phyloP scores from a whole-genome alignment of 2,888 invertebrate genomes.

The Cantharis nigra region DNA sequence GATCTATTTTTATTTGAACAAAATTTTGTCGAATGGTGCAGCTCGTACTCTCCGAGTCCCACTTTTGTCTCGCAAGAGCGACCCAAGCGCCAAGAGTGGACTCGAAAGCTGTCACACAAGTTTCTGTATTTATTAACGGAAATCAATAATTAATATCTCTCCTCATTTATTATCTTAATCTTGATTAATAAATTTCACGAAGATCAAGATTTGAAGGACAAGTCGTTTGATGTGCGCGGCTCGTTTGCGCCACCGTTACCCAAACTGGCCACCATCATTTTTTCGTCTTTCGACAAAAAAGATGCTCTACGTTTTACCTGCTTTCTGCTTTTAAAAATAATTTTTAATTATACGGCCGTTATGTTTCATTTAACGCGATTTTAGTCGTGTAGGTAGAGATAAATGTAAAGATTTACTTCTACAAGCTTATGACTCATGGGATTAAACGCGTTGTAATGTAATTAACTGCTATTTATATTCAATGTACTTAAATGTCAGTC shows the following conservation, averaged over 20 bases:
- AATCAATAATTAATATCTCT: neutral
- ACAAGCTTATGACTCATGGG: slow-evolving; percentile 43
- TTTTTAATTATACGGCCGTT: neutral
- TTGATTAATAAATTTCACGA: neutral
- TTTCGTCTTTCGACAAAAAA: neutral
- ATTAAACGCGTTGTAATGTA: slow-evolving; percentile 43
- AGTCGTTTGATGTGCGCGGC: neutral
- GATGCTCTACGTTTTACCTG: neutral
- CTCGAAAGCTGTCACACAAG: neutral
- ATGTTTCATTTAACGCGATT: slow-evolving; percentile 4
- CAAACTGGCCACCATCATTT: neutral
- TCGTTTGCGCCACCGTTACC: neutral
- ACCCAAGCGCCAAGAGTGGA: neutral
- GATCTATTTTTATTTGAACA: neutral
- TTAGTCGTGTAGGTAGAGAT: slow-evolving; percentile 11
- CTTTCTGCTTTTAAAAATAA: neutral
- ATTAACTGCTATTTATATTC: slow-evolving; percentile 43
- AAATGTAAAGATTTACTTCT: slow-evolving; percentile 33
- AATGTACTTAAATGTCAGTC: slow-evolving; percentile 62
- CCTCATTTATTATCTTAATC: neutral
- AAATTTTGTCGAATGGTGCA: neutral
- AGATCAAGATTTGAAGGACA: neutral
- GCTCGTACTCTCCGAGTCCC: neutral
- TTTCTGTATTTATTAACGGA: neutral
- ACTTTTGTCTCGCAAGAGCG: neutral